Evolutionary conservation across 2,113 vertebrate genomes (phyloP), one percentile per base, ranked within the genome.

Genomic region (Athene cunicularia): DNA sequence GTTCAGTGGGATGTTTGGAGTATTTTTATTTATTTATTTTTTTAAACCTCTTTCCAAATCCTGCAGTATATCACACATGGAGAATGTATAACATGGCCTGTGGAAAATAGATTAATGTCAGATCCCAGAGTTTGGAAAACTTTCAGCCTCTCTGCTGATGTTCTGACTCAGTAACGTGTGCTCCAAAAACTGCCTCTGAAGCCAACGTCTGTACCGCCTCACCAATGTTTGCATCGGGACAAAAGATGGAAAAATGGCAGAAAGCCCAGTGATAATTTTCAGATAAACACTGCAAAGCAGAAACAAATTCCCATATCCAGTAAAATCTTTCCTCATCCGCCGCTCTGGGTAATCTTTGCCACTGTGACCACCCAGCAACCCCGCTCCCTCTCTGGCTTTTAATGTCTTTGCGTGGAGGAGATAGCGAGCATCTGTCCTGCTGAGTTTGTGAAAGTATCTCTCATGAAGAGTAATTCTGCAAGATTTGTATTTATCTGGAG

Each of bases 241-340:
- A 55, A 55, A 76, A 37, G 66, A 83, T 92, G 94, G 96, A 86
- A 93, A 97, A 37, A 47, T 71, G 90, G 94, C 92, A 91, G 37
- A 0, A 0, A 67, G 82, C 94, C 95, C 94, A 92, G 88, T 3
- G 14, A 21, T 80, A 55, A 43, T 67, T 80, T 59, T 66, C 73
- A 80, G 83, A 92, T 84, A 92, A 95, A 90, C 88, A 89, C 39
- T 5, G 7, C 24, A 2, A 59, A 71, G 83, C 76, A 90, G 67
- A 30, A 66, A 11, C 4, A 6, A 55, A 59, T 93, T 82, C 84
- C 87, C 0, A 2, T 22, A 15, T 68, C 74, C 58, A 58, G 66
- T 22, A 22, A 62, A 60, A 67, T 32, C 82, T 50, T 50, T 50
- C 70, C 53, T 41, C 5, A 0, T 43, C 52, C 59, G 4, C n/a